Evolutionary conservation across 2,888 invertebrate species (phyloP).

Genomic region (Panopea generosa): DNA sequence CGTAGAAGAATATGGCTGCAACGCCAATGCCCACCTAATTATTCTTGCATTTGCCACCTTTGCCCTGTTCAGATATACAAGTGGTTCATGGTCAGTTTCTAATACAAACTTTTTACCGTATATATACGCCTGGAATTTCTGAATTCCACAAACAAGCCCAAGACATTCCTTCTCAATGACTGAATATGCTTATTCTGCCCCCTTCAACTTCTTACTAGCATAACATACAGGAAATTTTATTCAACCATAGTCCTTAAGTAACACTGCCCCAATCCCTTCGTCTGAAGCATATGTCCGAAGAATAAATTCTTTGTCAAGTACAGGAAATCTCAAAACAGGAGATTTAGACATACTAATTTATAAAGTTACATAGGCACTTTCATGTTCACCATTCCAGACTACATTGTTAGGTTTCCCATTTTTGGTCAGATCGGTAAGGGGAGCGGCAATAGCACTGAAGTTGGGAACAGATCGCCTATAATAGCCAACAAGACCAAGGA

Average conservation of each 20-base stretch:
- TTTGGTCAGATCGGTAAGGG: conserved; percentile 38
- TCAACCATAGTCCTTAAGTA: conserved; percentile 11
- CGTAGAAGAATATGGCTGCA: conserved; percentile 14
- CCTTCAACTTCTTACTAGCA: conserved; percentile 12
- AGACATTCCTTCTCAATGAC: conserved; percentile 20
- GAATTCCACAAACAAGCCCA: conserved; percentile 11
- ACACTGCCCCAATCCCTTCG: neutral
- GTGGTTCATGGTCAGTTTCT: conserved; percentile 17
- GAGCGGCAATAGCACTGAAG: conserved; percentile 32
- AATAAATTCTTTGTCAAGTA: neutral
- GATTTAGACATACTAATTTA: conserved; percentile 1
- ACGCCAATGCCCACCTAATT: conserved; percentile 14
- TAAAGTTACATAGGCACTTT: conserved; percentile 22
- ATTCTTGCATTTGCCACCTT: conserved; percentile 11
- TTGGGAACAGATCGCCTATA: conserved; percentile 37
- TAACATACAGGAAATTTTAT: conserved; percentile 6
- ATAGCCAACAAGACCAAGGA: conserved; percentile 34
- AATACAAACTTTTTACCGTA: conserved; percentile 19
- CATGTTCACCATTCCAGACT: conserved; percentile 25
- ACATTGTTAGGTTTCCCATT: conserved; percentile 34
- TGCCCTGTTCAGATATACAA: conserved; percentile 8
- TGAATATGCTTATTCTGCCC: neutral
- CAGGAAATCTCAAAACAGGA: conserved; percentile 42
- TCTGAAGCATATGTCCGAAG: neutral
- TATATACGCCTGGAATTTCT: conserved; percentile 17